Evolutionary conservation across 2,113 vertebrate genomes (phyloP), one percentile per base, ranked within the genome.

Genomic region (Craseonycteris thonglongyai): DNA sequence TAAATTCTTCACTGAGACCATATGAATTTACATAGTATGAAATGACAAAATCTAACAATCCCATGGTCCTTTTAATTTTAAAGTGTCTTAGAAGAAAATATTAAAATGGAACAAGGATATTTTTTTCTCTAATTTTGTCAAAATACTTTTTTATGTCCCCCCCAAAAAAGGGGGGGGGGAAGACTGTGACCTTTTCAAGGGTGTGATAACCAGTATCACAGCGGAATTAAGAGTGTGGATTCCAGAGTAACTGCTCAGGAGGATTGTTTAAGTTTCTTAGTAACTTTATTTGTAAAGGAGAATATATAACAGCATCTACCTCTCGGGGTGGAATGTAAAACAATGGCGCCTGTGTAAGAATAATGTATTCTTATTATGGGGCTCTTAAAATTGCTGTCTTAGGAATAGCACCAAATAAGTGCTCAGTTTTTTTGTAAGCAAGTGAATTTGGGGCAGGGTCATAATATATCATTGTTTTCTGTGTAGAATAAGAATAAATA

Each of bases 71-170:
- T 92, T 82, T 28, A 65, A 33, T 72, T 91, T 88, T 92, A 68
- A 89, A 91, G 12, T 69, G 19, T 19, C 61, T 0, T 14, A 72
- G n/a, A 58, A 91, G 63, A 65, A 84, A 87, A 40, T 30, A 30
- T 59, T 45, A 63, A 75, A 81, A 19, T 59, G 6, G 35, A 87
- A 28, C 18, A 42, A 47, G 33, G 0, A 6, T 59, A 3, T 30
- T 61, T 78, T 68, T 83, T 85, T 18, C n/a, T 89, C 68, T 93
- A 69, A 88, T 65, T 93, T 88, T 90, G 8, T 63, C 76, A 90
- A 87, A 93, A 76, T 58, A 56, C n/a, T 38, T 79, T 82, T 65
- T 65, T 56, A 42, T 68, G 40, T 83, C n/a, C n/a, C n/a, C n/a
- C n/a, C n/a, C 15, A 47, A 78, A 42, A 61, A 35, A 75, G n/a